Base-by-base conservation (phyloP, 2,888 invertebrate genomes). In the Morpho deidamia region DNA sequence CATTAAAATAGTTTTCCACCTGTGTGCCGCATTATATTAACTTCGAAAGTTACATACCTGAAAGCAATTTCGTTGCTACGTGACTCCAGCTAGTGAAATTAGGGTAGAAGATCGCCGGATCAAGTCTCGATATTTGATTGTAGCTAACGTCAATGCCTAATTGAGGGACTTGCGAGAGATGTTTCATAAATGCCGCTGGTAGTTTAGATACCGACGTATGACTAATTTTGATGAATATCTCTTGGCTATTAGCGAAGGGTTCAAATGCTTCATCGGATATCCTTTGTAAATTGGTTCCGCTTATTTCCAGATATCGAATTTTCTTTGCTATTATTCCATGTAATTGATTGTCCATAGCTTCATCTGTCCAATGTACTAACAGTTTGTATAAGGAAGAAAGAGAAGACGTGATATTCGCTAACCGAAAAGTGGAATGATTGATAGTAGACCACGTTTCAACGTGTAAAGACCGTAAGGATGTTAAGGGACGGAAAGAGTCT, bases 41-140 rank as follows among this genome's bases (percentile, higher is more conserved):
- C 38, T 14, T 46, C 53, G 51, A 44, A 42, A 46, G 53, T 57
- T 48, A 71, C 88, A 83, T 81, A 95, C 95, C 95, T 84, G 95
- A 93, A 53, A 97, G 93, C 74, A 96, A 91, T 72, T 95, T 95
- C 7, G 97, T 96, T 10, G 96, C 96, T 62, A 95, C 94, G 63
- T 94, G 93, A 80, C 96, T 96, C 96, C 96, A 96, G 67, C 94
- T 93, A 23, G 95, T 95, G 64, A 94, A 93, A 79, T 97, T 96
- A 33, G 95, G 95, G 79, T 97, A 97, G 76, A 97, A 94, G 59
- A 95, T 94, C 60, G 95, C 95, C 50, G 96, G 95, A 74, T 95
- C 94, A 61, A 97, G 90, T 55, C 94, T 93, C 37, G 93, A 92
- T 72, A 97, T 91, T 82, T 93, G 92, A 85, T 97, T 97, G 74